Evolutionary conservation across 2,797 vertebrate genomes (phyloP), one percentile per base, ranked within the genome.

Genomic region (Picus viridis): DNA sequence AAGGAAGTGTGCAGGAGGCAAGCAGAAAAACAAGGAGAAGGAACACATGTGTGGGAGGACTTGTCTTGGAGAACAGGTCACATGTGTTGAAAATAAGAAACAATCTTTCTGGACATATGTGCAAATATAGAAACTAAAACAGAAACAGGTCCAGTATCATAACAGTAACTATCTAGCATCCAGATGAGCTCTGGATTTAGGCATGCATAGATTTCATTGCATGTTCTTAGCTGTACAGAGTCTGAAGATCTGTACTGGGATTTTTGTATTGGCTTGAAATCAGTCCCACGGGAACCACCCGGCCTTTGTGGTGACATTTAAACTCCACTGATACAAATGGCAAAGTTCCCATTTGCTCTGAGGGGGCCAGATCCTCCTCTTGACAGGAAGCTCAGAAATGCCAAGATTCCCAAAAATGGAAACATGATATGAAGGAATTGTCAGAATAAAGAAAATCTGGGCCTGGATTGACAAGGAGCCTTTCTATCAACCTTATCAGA

Each of bases 1-100:
- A 92, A 96, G 96, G 94, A 95, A 96, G 86, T 65, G 94, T 89
- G 88, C 81, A 23, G 90, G 85, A 94, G 83, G 89, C 77, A 74
- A 86, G 74, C 71, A 83, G 91, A 83, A 77, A 89, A 92, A 83
- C 62, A 79, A 36, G 92, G 93, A 93, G 92, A 89, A 89, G 83
- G 45, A 0, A 0, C 41, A 36, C 36, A 39, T 13, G 74, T 75
- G 79, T 77, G 91, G 90, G 90, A 93, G 85, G 70, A 45, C 77
- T 91, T 69, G 74, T 87, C 17, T 14, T 22, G 22, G 58, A 82
- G 51, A 93, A 51, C 65, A 72, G 72, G 92, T 86, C 89, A 67
- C n/a, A 14, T 62, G 5, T 26, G 36, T 10, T 53, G 65, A 79
- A 77, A 93, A 63, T 57, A 80, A 88, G 56, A 70, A 69, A 26